These are phyloP conservation scores for Drosophila pachea DNA, from an alignment of 1,140 invertebrate species.

Conservation along the genomic window DNA sequence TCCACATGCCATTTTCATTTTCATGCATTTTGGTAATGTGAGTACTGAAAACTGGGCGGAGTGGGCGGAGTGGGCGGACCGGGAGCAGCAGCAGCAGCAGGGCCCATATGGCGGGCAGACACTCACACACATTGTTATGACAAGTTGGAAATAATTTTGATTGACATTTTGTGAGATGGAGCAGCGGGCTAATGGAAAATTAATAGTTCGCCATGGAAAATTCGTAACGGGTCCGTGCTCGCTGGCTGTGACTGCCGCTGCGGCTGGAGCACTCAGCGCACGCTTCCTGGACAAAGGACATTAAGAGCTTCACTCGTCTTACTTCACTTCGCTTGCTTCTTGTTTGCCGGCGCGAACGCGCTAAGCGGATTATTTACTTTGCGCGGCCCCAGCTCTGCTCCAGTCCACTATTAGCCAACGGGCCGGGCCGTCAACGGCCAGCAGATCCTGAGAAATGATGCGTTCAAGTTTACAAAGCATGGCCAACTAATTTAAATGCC, in stretches of 20 bases:
- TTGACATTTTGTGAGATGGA: conserved; percentile 40
- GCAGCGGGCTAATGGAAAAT: conserved; percentile 47
- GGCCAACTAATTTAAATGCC: conserved; percentile 44
- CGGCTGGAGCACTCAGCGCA: not conserved
- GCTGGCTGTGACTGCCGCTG: not conserved
- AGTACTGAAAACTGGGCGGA: not conserved
- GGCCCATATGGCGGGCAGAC: not conserved
- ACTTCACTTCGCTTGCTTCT: conserved; percentile 6
- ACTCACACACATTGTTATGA: conserved; percentile 38
- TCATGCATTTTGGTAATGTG: conserved; percentile 19
- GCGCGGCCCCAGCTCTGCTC: not conserved
- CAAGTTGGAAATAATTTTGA: conserved; percentile 50
- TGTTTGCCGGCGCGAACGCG: conserved; percentile 14
- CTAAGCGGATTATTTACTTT: conserved; percentile 59
- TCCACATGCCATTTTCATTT: conserved; percentile 42
- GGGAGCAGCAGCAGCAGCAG: not conserved
- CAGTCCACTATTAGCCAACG: not conserved
- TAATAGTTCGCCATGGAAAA: conserved; percentile 43
- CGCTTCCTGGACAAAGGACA: conserved; percentile 26
- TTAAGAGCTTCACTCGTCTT: conserved; percentile 26
- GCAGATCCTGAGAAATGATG: conserved; percentile 41
- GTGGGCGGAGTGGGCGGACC: not conserved
- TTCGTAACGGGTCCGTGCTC: conserved; percentile 1
- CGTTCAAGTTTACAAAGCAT: conserved; percentile 38
- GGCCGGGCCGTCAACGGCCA: conserved; percentile 9